Evolutionary conservation across 2,113 vertebrate genomes (phyloP), one percentile per base, ranked within the genome.

Genomic region (Chaetura pelagica): DNA sequence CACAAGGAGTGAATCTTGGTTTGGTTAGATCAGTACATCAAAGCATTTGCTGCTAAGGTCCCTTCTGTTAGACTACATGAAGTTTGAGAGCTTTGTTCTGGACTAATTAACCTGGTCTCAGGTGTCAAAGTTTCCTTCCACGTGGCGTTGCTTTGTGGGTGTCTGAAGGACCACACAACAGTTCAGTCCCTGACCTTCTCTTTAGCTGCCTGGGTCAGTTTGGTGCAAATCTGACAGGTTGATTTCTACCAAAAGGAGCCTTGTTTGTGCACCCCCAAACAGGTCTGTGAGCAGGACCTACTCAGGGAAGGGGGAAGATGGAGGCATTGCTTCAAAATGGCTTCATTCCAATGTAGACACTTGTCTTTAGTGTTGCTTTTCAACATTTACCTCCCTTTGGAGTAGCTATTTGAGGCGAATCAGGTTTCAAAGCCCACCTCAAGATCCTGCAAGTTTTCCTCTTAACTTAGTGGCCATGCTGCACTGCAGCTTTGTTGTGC

Each of bases 61-160:
- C 26, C 58, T 77, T n/a, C 49, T 81, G 74, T 49, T 48, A 0
- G 29, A 4, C 6, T 49, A 3, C 4, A 0, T 1, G 1, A 46
- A 51, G 3, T 42, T 22, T 44, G 38, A 66, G 77, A 63, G 48
- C 77, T 73, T 26, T 34, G 23, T 29, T 87, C 72, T 13, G 82
- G 30, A 13, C n/a, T 63, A 0, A 22, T 72, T 24, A 23, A 67
- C 13, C 20, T 58, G 4, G 0, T 66, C 52, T 52, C 12, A 3
- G 5, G 5, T 7, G 26, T n/a, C 52, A 29, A 58, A 49, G 42
- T 49, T 67, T 32, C 58, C 73, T 22, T 0, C 30, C 23, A 4
- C 0, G 0, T 5, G 4, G 6, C 21, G 57, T 71, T 54, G 27
- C 49, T 73, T n/a, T 15, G 30, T 71, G 78, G 24, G 10, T 8